These are phyloP conservation scores for Heliconius hewitsoni DNA, from an alignment of 1,140 invertebrate genomes.

Conservation along the genomic window DNA sequence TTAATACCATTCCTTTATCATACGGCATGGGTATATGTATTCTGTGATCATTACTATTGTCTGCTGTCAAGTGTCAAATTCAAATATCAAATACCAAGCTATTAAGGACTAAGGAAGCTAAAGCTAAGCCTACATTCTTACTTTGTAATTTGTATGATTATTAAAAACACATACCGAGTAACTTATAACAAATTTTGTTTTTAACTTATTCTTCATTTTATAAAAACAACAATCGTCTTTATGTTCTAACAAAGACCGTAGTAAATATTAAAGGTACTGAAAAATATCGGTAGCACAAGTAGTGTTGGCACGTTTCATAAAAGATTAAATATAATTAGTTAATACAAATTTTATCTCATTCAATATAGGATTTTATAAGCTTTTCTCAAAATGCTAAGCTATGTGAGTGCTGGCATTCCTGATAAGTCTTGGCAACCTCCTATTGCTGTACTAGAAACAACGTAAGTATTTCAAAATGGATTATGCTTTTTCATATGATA, in stretches of 20 bases:
- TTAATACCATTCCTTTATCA: too few relatives aligned
- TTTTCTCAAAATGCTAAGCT: slow-evolving; percentile 57
- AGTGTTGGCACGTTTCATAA: too few relatives aligned
- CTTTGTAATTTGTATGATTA: too few relatives aligned
- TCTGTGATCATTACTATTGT: too few relatives aligned
- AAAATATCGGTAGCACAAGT: not conserved
- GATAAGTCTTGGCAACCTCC: slow-evolving; percentile 93
- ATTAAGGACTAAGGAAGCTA: too few relatives aligned
- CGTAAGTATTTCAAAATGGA: slow-evolving; percentile 81
- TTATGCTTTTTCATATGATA: not conserved
- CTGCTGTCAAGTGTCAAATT: too few relatives aligned
- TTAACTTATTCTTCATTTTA: too few relatives aligned
- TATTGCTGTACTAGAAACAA: slow-evolving; percentile 89
- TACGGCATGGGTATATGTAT: too few relatives aligned
- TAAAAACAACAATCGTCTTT: not conserved
- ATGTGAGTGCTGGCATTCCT: slow-evolving; percentile 84
- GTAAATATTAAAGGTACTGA: not conserved
- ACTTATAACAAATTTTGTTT: too few relatives aligned
- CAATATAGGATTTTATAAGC: not conserved
- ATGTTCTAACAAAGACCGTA: not conserved
- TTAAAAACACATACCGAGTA: too few relatives aligned
- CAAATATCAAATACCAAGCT: too few relatives aligned
- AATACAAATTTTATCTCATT: not conserved
- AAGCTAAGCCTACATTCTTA: too few relatives aligned
- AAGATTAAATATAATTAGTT: not conserved